phyloP scores from a whole-genome alignment of 2,797 vertebrate genomes.

The Dromococcyx pavoninus region DNA sequence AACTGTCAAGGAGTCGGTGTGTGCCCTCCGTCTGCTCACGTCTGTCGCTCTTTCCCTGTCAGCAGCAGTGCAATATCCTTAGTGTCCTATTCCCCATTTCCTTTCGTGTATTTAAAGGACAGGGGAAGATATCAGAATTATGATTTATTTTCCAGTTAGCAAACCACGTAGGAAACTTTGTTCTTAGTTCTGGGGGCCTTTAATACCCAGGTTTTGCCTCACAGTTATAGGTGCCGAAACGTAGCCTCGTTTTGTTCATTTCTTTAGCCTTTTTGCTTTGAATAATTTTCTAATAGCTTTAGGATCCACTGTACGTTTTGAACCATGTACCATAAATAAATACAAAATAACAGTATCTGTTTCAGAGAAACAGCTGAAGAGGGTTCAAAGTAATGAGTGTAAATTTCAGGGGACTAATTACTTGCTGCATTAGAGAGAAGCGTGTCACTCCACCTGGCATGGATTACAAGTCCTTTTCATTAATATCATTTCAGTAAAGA shows the following conservation, averaged over 20 bases:
- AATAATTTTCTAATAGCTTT: background rate
- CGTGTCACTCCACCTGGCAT: slow-evolving; percentile 49
- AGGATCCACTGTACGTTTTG: background rate
- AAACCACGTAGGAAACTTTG: background rate
- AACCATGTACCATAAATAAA: background rate
- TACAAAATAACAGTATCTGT: background rate
- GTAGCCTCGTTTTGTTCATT: background rate
- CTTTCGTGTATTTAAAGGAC: background rate
- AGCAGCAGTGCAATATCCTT: background rate
- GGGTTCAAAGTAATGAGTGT: slow-evolving; percentile 18
- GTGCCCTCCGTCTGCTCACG: background rate
- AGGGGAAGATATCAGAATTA: background rate
- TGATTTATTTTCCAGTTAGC: background rate
- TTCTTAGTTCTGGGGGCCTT: background rate
- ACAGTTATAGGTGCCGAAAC: background rate
- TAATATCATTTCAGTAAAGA: slow-evolving; percentile 49
- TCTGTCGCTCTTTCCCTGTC: background rate
- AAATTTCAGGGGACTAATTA: slow-evolving; percentile 59
- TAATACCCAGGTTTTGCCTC: background rate
- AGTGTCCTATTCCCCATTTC: background rate
- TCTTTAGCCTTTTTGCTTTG: background rate
- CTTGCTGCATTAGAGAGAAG: slow-evolving; percentile 36
- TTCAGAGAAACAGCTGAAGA: slow-evolving; percentile 30
- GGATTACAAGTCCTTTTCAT: slow-evolving; percentile 58
- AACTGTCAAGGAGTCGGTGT: background rate